Evolutionary conservation across 2,888 invertebrate genomes (phyloP).

Genomic region (Napeogenes inachia): DNA sequence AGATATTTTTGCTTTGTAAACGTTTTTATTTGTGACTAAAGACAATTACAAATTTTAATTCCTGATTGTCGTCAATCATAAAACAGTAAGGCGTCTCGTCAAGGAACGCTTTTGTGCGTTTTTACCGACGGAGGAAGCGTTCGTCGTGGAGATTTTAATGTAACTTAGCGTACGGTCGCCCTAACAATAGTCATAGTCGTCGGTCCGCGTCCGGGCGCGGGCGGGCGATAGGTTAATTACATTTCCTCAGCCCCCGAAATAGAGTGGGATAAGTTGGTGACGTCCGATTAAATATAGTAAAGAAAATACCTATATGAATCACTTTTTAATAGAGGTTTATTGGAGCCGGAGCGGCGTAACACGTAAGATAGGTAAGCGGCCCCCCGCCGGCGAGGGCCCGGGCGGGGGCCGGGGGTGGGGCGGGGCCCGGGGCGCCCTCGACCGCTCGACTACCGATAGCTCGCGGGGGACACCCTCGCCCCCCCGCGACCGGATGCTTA

Average conservation of each 20-base stretch:
- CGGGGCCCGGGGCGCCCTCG: conserved; percentile 33
- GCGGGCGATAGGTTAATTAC: conserved; percentile 52
- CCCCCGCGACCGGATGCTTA: conserved; percentile 56
- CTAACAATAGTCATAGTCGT: conserved; percentile 49
- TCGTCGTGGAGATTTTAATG: conserved; percentile 18
- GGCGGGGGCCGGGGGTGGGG: conserved; percentile 17
- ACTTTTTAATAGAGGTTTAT: conserved; percentile 62
- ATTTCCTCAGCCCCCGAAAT: conserved; percentile 57
- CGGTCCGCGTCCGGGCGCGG: conserved; percentile 22
- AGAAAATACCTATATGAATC: conserved; percentile 63
- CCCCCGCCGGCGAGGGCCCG: background rate
- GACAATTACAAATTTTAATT: conserved; percentile 22
- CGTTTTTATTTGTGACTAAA: conserved; percentile 21
- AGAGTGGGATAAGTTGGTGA: conserved; percentile 64
- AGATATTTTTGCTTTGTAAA: conserved; percentile 24
- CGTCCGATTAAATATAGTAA: conserved; percentile 70
- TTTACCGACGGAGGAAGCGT: background rate
- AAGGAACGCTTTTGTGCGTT: background rate
- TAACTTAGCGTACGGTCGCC: conserved; percentile 39
- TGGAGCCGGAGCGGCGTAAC: conserved; percentile 52
- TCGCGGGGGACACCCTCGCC: conserved; percentile 35
- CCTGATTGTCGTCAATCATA: conserved; percentile 16
- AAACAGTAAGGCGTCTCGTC: conserved; percentile 11
- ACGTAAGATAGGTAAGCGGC: conserved; percentile 52
- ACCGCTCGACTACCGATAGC: conserved; percentile 40